These are phyloP conservation scores for Nannobrachium achirus DNA, from an alignment of 2,113 vertebrate genomes.

Conservation along the genomic window DNA sequence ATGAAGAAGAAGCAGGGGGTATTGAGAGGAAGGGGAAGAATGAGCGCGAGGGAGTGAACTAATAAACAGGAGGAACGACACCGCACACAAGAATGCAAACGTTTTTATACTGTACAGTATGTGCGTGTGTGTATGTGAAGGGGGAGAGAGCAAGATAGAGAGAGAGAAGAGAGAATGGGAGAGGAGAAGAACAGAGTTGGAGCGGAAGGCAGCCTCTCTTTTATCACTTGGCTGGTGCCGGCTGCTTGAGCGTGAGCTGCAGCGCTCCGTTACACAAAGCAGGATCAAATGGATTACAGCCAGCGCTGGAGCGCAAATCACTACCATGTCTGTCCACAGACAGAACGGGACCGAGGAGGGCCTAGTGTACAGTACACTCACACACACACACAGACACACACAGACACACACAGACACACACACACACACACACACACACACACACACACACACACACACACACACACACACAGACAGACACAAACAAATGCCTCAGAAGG, in stretches of 20 bases:
- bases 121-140: background rate
- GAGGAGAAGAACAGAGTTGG: background rate
- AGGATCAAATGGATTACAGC: constrained; percentile 63
- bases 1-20: background rate
- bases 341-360: background rate
- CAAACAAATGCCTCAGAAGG: constrained; percentile 11
- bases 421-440: constrained; percentile 19
- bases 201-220: constrained; percentile 19
- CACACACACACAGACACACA: constrained; percentile 25
- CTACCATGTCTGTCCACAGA: constrained; percentile 25
- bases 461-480: constrained; percentile 17
- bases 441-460: background rate
- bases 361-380: no score
- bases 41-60: background rate
- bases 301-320: constrained; percentile 32
- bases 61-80: no score
- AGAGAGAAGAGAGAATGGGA: constrained; percentile 9
- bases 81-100: no score
- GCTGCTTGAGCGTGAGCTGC: constrained; percentile 35
- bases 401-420: background rate
- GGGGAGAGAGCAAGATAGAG: constrained; percentile 8
- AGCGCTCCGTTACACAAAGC: constrained; percentile 41
- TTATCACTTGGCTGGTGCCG: constrained; percentile 56
- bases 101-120: no score
- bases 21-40: constrained; percentile 13